These are phyloP conservation scores for Pardalotus punctatus DNA, from an alignment of 2,113 vertebrate species.

Conservation along the genomic window DNA sequence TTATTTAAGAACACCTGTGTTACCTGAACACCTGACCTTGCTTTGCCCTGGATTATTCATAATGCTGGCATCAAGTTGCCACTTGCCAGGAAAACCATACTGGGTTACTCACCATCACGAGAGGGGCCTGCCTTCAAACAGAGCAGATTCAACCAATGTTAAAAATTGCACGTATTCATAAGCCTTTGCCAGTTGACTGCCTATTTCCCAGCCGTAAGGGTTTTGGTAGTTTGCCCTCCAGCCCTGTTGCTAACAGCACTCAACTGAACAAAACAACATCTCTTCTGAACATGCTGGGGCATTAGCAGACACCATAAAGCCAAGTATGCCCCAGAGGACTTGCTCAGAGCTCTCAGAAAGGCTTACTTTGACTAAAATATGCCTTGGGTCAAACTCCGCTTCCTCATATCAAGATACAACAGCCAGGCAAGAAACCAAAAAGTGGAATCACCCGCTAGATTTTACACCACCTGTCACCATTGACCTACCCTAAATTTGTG, in stretches of 20 bases:
- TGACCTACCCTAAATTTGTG: background rate
- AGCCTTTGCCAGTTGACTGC: background rate
- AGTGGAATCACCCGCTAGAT: background rate
- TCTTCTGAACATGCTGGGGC: background rate
- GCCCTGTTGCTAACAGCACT: background rate
- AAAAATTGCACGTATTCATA: background rate
- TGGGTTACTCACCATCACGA: conserved; percentile 20
- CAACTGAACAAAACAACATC: background rate
- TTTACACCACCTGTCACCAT: background rate
- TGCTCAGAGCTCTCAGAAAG: background rate
- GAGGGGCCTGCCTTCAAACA: background rate
- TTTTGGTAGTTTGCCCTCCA: conserved; percentile 2
- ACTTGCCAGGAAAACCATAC: background rate
- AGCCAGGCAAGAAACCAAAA: background rate
- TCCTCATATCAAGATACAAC: background rate
- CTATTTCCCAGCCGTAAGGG: background rate
- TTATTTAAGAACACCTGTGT: background rate
- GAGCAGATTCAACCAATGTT: background rate
- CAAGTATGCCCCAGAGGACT: background rate
- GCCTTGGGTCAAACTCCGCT: background rate
- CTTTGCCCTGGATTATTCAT: conserved; percentile 17
- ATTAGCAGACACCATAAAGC: background rate
- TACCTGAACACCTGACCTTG: conserved; percentile 14
- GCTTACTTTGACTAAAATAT: background rate
- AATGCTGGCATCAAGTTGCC: background rate